These are phyloP conservation scores for Tangara arthus DNA, from an alignment of 2,797 vertebrate species.

Conservation along the genomic window DNA sequence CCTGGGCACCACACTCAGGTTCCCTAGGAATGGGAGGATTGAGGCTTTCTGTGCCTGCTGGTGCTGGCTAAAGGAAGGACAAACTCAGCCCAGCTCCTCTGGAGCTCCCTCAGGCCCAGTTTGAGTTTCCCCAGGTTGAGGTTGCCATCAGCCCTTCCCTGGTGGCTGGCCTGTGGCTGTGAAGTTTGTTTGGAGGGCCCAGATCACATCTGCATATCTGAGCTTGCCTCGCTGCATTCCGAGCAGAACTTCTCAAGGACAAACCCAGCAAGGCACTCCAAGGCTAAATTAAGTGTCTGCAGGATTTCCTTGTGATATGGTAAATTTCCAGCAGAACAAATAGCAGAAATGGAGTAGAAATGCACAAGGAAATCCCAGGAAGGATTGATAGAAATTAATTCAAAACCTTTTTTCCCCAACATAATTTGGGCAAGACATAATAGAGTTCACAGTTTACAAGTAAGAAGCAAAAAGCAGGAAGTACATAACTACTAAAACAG, in stretches of 20 bases:
- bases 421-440: neutral
- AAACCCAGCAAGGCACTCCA: neutral
- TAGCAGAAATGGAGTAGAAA: neutral
- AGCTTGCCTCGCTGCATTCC: neutral
- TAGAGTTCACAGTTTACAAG: conserved; percentile 8
- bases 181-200: neutral
- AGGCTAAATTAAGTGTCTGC: neutral
- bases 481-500: neutral
- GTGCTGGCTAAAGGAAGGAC: neutral
- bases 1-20: accelerated
- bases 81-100: neutral
- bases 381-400: neutral
- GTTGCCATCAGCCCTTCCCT: neutral
- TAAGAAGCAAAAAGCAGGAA: neutral
- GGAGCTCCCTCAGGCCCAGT: neutral
- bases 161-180: neutral
- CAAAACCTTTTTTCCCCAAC: neutral
- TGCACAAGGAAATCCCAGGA: neutral
- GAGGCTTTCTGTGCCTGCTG: accelerated
- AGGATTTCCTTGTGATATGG: neutral
- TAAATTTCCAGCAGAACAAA: conserved; percentile 16
- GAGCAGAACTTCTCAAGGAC: neutral
- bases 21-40: accelerated
- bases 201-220: neutral
- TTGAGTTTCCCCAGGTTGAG: neutral